phyloP scores from a whole-genome alignment of 1,140 invertebrate genomes.

The Dryas iulia region DNA sequence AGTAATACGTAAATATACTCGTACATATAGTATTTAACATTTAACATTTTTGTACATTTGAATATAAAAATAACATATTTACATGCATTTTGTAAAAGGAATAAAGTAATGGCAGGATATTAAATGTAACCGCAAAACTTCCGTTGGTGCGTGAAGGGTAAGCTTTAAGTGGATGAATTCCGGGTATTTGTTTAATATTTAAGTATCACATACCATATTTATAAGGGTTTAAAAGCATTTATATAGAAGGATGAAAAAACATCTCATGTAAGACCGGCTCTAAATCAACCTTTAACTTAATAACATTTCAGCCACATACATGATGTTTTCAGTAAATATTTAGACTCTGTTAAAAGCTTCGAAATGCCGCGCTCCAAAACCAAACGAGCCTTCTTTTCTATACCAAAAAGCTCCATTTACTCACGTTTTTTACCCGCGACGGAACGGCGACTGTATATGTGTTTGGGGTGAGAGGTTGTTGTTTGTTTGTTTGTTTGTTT shows the following conservation, averaged over 20 bases:
- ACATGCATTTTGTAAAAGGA: not conserved
- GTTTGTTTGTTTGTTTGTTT: too few relatives aligned
- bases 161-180: slow-evolving; percentile 12
- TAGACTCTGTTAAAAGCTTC: not conserved
- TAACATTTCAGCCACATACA: not conserved
- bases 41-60: too few relatives aligned
- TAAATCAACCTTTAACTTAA: not conserved
- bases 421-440: too few relatives aligned
- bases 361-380: not conserved
- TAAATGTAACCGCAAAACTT: slow-evolving; percentile 49
- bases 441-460: too few relatives aligned
- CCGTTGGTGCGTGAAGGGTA: slow-evolving; percentile 31
- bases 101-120: slow-evolving; percentile 36
- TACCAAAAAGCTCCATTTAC: too few relatives aligned
- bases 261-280: not conserved
- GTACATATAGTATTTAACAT: too few relatives aligned
- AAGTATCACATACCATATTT: not conserved
- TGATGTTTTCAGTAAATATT: not conserved
- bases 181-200: slow-evolving; percentile 13
- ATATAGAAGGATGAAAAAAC: not conserved
- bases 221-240: not conserved
- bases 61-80: too few relatives aligned
- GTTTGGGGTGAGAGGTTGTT: too few relatives aligned
- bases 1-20: not conserved
- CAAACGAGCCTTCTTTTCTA: too few relatives aligned